Percentiles rank a stretch among this genome's conserved stretches.
These are phyloP conservation scores for Trachythela sp. DNA, from an alignment of 64 coral and sea anemone species.

Conservation along the genomic window DNA sequence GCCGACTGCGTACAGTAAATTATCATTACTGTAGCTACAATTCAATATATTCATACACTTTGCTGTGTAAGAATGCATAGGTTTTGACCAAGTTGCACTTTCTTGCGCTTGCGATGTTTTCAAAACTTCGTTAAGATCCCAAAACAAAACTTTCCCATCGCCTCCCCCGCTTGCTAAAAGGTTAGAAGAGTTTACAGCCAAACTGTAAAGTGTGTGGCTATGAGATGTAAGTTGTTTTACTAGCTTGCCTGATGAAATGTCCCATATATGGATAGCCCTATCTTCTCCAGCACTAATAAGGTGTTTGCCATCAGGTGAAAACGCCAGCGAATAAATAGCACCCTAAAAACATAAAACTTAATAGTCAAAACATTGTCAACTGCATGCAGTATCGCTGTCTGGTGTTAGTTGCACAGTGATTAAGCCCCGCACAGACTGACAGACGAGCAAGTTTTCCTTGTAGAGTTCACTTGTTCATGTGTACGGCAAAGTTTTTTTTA, in stretches of 20 bases:
- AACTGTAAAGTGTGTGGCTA: slow-evolving; percentile 71
- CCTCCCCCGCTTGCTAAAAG: slow-evolving; percentile 12
- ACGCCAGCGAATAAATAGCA: slow-evolving; percentile 54
- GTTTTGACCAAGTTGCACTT: not conserved
- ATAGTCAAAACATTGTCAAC: not conserved
- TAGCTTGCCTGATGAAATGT: slow-evolving; percentile 68
- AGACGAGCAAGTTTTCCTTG: too few relatives aligned
- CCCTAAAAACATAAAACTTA: slow-evolving; percentile 33
- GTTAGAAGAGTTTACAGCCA: slow-evolving; percentile 25
- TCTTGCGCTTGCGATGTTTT: not conserved
- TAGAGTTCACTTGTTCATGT: too few relatives aligned
- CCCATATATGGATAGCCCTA: slow-evolving; percentile 82
- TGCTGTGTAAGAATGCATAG: not conserved
- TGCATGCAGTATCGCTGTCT: too few relatives aligned
- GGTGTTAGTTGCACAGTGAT: too few relatives aligned
- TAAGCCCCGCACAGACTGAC: too few relatives aligned
- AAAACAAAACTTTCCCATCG: not conserved
- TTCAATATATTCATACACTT: not conserved
- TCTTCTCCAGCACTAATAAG: slow-evolving; percentile 79
- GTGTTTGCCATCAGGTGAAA: slow-evolving; percentile 80
- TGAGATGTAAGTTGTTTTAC: slow-evolving; percentile 79
- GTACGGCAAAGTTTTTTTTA: too few relatives aligned
- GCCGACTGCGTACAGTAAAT: not conserved
- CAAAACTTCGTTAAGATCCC: not conserved
- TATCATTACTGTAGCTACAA: not conserved